Conservation (phyloP, 2,113 vertebrate species). For the Cavia porcellus region DNA sequence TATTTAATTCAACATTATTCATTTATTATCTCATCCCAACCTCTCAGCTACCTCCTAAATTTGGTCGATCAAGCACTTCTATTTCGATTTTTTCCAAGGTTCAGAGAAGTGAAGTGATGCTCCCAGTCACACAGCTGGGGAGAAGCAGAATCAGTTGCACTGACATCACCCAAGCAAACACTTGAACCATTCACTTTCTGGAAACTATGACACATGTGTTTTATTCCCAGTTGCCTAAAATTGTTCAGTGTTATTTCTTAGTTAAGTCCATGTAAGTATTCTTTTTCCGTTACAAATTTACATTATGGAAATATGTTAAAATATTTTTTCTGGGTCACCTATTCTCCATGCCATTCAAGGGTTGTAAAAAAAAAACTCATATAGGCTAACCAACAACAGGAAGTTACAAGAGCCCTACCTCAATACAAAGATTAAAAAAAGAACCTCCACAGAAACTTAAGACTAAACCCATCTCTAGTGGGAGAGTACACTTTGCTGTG, state of each 20-base stretch:
- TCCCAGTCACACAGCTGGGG: background rate
- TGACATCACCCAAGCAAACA: background rate
- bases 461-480: background rate
- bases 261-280: background rate
- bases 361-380: background rate
- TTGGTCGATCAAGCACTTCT: background rate
- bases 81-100: background rate
- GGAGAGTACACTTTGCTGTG: background rate
- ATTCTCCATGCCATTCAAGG: background rate
- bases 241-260: background rate
- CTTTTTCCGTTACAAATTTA: background rate
- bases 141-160: background rate
- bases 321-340: background rate
- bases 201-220: background rate
- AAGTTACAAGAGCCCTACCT: background rate
- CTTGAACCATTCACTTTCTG: background rate
- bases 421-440: background rate
- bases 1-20: background rate
- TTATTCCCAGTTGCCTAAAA: background rate
- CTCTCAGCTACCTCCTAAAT: background rate
- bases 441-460: background rate
- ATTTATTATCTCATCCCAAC: background rate
- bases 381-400: background rate
- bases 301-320: background rate
- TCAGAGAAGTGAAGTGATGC: background rate